Evolutionary conservation across 1,140 invertebrate species (phyloP).

Genomic region (Orchesella cincta): DNA sequence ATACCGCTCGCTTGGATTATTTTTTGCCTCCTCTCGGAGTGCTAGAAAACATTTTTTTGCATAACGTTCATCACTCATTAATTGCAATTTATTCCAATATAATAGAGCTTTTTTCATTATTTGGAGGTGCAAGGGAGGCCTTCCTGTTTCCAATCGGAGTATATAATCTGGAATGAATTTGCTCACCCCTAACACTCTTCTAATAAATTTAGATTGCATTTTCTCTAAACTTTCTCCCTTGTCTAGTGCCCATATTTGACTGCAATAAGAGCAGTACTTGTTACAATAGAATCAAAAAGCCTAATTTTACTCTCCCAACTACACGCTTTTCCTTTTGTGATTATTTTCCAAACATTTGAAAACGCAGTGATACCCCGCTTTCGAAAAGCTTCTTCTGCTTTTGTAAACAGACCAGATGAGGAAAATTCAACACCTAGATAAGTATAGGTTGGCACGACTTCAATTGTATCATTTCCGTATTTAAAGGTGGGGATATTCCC

Average conservation of each 20-base stretch:
- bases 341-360: not conserved
- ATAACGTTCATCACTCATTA: too few species aligned
- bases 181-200: not conserved
- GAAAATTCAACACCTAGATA: conserved; percentile 40
- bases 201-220: not conserved
- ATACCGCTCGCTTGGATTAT: too few species aligned
- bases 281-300: not conserved
- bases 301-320: not conserved
- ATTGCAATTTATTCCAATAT: too few species aligned
- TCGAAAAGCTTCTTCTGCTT: not conserved
- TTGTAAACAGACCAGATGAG: conserved; percentile 5
- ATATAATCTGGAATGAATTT: too few species aligned
- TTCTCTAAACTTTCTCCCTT: not conserved
- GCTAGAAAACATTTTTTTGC: too few species aligned
- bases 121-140: too few species aligned
- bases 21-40: too few species aligned
- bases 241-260: conserved; percentile 17
- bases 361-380: not conserved
- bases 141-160: too few species aligned
- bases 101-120: too few species aligned
- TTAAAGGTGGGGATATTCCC: not conserved
- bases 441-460: conserved; percentile 38
- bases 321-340: not conserved
- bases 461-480: conserved; percentile 16
- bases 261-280: not conserved